phyloP scores from a whole-genome alignment of 2,888 invertebrate species.

The Myopa testacea region DNA sequence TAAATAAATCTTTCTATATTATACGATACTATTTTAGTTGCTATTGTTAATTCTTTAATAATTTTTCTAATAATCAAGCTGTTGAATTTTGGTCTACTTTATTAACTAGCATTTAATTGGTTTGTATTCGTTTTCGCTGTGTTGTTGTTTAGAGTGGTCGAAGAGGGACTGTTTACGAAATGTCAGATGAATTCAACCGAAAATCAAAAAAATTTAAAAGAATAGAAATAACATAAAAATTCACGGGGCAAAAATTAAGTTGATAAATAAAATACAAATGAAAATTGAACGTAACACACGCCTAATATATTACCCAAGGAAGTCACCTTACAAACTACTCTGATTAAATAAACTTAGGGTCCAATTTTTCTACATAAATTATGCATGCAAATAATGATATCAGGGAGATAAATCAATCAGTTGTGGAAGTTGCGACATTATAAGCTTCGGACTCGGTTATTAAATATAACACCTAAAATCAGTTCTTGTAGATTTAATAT shows the following conservation, averaged over 20 bases:
- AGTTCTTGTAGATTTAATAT: no score
- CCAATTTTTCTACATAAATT: no score
- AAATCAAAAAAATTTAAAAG: slow-evolving; percentile 23
- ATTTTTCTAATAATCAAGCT: slow-evolving; percentile 7
- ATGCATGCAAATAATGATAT: no score
- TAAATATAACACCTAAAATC: no score
- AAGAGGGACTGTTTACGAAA: slow-evolving; percentile 58
- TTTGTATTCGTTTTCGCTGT: not conserved
- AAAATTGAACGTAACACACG: not conserved
- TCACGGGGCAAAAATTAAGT: not conserved
- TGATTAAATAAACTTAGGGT: no score
- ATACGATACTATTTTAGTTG: not conserved
- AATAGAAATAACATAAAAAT: slow-evolving; percentile 28
- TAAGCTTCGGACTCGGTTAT: no score
- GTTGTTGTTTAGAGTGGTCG: not conserved
- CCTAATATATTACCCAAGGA: no score
- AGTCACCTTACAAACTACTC: no score
- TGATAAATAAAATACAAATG: not conserved
- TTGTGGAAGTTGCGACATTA: no score
- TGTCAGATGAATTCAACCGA: slow-evolving; percentile 60
- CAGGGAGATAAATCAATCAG: no score
- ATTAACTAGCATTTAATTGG: slow-evolving; percentile 8
- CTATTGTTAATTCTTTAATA: not conserved
- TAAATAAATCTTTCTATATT: not conserved
- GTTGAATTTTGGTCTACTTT: not conserved